Evolutionary conservation across 1,140 invertebrate genomes (phyloP), one percentile per base, ranked within the genome.

Genomic region (Microplitis demolitor): DNA sequence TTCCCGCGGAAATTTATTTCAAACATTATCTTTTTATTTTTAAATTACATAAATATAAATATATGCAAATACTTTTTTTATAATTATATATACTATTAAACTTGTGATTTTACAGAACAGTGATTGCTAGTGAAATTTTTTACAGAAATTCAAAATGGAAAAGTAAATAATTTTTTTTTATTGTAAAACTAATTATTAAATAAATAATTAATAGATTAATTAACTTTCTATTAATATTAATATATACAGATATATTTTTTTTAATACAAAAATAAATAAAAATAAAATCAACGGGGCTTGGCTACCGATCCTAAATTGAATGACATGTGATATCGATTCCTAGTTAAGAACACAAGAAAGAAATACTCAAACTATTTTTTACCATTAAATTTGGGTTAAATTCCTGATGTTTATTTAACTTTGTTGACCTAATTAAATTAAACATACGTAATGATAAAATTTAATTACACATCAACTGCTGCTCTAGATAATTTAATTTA

Each of bases 321-420:
- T 66, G 58, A 62, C 33, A 68, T 33, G 64, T 34, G 56, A 69
- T 69, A 73, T 69, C 71, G 66, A 69, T 73, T 73, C 54, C 58
- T 67, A 14, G 45, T 62, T 68, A 61, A 73, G 54, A 39, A 16
- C 24, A 51, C 14, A 56, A 62, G 50, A 16, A 6, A 53, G n/a
- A 33, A n/a, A 33, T 39, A 6, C 45, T 9, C 8, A 24, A 31
- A 24, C 14, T 33, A 14, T 45, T 56, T 33, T 56, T 53, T 54
- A 24, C 64, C 9, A 13, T 50, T 51, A 45, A 8, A 8, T 6
- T 39, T 6, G 39, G 39, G 39, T 35, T 66, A 8, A 24, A 66
- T 56, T 13, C 39, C 11, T 39, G 6, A 8, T 39, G 6, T 39
- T 39, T 8, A 8, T 39, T 39, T 39, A 39, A 39, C 6, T 8